phyloP scores from a whole-genome alignment of 2,888 invertebrate species.

The Xanthostigma xanthostigma region DNA sequence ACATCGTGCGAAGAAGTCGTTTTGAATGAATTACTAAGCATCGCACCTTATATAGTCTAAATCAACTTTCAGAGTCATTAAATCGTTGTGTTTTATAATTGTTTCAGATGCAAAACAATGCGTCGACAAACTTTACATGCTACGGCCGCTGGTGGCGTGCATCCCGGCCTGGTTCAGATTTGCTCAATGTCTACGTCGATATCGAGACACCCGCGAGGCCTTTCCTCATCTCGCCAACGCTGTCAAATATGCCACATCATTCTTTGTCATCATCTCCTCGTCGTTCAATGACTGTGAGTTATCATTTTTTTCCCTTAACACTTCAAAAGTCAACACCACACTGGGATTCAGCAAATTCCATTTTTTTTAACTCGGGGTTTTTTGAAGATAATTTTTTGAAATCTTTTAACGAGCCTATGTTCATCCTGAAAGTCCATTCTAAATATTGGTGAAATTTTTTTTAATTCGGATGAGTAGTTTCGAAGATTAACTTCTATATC shows the following conservation, averaged over 20 bases:
- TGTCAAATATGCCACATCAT: slow-evolving; percentile 94
- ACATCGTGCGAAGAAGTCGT: no score
- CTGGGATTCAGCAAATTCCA: no score
- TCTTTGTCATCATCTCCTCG: slow-evolving; percentile 80
- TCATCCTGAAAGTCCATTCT: no score
- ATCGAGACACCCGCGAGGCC: slow-evolving; percentile 81
- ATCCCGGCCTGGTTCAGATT: slow-evolving; percentile 97
- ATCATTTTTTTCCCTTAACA: no score
- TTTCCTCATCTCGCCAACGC: slow-evolving; percentile 97
- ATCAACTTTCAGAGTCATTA: slow-evolving; percentile 5
- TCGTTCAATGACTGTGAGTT: slow-evolving; percentile 38
- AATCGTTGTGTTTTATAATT: not conserved
- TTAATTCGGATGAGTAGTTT: no score
- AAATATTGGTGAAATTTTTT: no score
- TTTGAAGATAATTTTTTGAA: no score
- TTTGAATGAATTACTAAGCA: not conserved
- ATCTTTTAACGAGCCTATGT: no score
- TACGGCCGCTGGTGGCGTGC: slow-evolving; percentile 75
- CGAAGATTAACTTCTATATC: no score
- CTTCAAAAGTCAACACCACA: no score
- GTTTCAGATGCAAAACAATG: slow-evolving; percentile 43
- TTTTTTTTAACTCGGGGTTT: no score
- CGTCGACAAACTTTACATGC: slow-evolving; percentile 53
- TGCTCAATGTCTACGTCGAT: slow-evolving; percentile 91
- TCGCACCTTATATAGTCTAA: slow-evolving; percentile 2